Evolutionary conservation across 64 coral and sea anemone species (phyloP).

Genomic region (Orbicella faveolata): DNA sequence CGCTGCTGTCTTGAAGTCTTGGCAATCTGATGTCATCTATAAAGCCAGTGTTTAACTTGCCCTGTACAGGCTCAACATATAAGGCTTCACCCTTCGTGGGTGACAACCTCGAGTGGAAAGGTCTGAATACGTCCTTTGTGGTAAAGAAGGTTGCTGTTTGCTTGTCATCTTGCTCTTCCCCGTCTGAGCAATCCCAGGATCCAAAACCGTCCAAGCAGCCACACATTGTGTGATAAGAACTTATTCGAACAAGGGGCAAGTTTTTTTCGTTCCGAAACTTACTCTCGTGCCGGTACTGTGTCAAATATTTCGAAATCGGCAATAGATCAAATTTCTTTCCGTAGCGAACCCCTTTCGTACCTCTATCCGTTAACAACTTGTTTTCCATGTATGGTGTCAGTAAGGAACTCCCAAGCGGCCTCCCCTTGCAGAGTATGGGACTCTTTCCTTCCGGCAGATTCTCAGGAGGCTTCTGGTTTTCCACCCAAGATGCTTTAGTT

Average conservation of each 20-base stretch:
- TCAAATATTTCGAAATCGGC: slow-evolving; percentile 74
- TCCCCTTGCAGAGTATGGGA: slow-evolving; percentile 59
- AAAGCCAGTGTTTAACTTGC: not conserved
- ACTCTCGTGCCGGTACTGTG: slow-evolving; percentile 36
- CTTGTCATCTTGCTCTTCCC: not conserved
- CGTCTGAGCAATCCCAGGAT: not conserved
- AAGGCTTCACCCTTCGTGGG: slow-evolving; percentile 64
- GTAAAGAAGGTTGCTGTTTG: slow-evolving; percentile 73
- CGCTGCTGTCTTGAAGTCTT: not conserved
- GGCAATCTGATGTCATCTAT: slow-evolving; percentile 12
- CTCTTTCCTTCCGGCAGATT: slow-evolving; percentile 32
- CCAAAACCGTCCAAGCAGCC: not conserved
- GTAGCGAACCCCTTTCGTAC: slow-evolving; percentile 70
- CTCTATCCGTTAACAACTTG: slow-evolving; percentile 29
- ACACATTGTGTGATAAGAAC: slow-evolving; percentile 62
- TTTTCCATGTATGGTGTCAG: slow-evolving; percentile 61
- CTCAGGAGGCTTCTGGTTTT: slow-evolving; percentile 59
- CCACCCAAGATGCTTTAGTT: slow-evolving; percentile 75
- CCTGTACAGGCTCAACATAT: slow-evolving; percentile 31
- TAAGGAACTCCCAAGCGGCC: slow-evolving; percentile 1
- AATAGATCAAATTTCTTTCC: slow-evolving; percentile 81
- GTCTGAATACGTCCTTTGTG: slow-evolving; percentile 74
- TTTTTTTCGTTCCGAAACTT: slow-evolving; percentile 23
- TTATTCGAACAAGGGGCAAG: slow-evolving; percentile 71
- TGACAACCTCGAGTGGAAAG: slow-evolving; percentile 31